These are phyloP conservation scores for Pterocles burchelli DNA, from an alignment of 2,113 vertebrate genomes.

Conservation along the genomic window DNA sequence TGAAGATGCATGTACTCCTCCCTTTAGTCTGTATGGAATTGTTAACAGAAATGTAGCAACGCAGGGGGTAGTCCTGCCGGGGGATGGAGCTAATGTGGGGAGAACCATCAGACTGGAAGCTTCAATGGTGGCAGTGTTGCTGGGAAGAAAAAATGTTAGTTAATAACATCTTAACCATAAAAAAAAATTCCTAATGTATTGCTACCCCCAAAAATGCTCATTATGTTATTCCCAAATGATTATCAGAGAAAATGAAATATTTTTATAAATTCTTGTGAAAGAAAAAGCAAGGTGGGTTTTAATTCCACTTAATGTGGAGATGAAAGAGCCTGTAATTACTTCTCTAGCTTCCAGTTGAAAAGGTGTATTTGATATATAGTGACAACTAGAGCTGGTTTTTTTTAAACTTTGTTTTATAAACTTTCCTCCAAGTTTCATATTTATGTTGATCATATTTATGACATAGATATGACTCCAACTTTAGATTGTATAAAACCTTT, in stretches of 20 bases:
- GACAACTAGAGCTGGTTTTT: too few relatives aligned
- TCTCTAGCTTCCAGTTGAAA: background rate
- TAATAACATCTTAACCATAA: background rate
- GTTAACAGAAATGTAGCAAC: background rate
- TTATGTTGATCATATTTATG: rapidly evolving
- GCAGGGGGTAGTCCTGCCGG: background rate
- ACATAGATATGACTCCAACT: background rate
- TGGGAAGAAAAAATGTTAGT: background rate
- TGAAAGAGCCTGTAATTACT: background rate
- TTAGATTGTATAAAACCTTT: background rate
- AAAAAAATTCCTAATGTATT: background rate
- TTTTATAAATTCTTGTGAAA: background rate
- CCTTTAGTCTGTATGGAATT: background rate
- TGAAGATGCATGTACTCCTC: rapidly evolving
- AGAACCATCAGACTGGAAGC: background rate
- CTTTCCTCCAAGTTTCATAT: background rate
- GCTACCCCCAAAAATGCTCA: background rate
- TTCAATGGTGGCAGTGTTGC: background rate
- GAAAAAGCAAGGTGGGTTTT: background rate
- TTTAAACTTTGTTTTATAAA: background rate
- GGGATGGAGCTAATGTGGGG: background rate
- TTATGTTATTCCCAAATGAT: background rate
- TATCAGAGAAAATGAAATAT: background rate
- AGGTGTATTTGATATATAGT: background rate
- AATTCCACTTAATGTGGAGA: background rate